phyloP scores from a whole-genome alignment of 2,888 invertebrate genomes.

The Pristionchus exspectatus region DNA sequence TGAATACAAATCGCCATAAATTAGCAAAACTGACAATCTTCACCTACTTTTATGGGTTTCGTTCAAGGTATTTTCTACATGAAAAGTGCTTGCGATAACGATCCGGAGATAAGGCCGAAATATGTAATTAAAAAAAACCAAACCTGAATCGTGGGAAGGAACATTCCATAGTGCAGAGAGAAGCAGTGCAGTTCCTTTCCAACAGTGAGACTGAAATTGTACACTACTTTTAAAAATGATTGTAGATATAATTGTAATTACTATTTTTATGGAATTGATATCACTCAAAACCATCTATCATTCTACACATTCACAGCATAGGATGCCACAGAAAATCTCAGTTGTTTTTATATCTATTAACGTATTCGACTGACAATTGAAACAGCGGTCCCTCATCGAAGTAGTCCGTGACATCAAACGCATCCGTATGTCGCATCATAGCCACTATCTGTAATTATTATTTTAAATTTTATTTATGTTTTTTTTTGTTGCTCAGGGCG shows the following conservation, averaged over 20 bases:
- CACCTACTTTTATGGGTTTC: too few relatives aligned
- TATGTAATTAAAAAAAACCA: neutral
- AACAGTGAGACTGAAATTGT: conserved; percentile 69
- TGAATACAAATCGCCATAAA: neutral
- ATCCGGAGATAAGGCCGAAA: neutral
- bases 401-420: conserved; percentile 75
- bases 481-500: neutral
- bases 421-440: conserved; percentile 72
- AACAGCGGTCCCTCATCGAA: conserved; percentile 77
- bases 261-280: too few relatives aligned
- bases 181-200: conserved; percentile 82
- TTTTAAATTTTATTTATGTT: neutral
- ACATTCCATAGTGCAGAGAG: conserved; percentile 92
- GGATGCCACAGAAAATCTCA: too few relatives aligned
- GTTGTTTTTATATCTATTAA: neutral
- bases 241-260: too few relatives aligned
- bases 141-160: conserved; percentile 89
- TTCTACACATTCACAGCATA: too few relatives aligned
- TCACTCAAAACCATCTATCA: too few relatives aligned
- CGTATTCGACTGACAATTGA: conserved; percentile 53
- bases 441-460: conserved; percentile 51
- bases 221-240: too few relatives aligned
- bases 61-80: neutral
- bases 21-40: neutral
- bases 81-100: neutral